phyloP scores from a whole-genome alignment of 2,113 vertebrate species.

The Sebastes schlegelii region DNA sequence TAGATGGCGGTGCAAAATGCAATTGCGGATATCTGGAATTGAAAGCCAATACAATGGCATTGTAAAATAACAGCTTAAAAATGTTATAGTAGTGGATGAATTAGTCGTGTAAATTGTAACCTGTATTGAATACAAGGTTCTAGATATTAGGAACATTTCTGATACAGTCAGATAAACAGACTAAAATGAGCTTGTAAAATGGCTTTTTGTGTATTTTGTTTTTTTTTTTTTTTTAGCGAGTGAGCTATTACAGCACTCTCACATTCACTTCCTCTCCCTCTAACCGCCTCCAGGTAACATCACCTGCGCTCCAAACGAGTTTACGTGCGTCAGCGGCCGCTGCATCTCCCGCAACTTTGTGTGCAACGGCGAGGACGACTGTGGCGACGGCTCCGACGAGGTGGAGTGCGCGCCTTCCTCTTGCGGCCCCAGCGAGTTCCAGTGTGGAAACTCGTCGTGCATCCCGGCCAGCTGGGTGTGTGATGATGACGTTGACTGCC shows the following conservation, averaged over 20 bases:
- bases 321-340: slow-evolving; percentile 92
- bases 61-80: not conserved
- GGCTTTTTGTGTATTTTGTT: no score
- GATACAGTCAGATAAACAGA: not conserved
- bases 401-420: slow-evolving; percentile 89
- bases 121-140: not conserved
- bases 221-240: no score
- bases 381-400: slow-evolving; percentile 93
- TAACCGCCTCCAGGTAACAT: slow-evolving; percentile 86
- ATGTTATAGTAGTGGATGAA: not conserved
- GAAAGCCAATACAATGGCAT: no score
- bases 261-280: not conserved
- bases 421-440: slow-evolving; percentile 91
- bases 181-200: no score
- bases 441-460: slow-evolving; percentile 91
- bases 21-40: no score
- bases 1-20: not conserved
- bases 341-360: slow-evolving; percentile 95
- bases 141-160: not conserved
- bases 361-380: slow-evolving; percentile 97
- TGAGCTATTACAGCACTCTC: no score
- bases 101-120: not conserved
- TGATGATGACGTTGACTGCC: slow-evolving; percentile 94
- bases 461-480: slow-evolving; percentile 95
- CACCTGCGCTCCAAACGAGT: slow-evolving; percentile 93